Percentiles rank a stretch among this genome's conserved stretches.
phyloP scores from a whole-genome alignment of 2,888 invertebrate genomes.

The Clistopyga incitator region DNA sequence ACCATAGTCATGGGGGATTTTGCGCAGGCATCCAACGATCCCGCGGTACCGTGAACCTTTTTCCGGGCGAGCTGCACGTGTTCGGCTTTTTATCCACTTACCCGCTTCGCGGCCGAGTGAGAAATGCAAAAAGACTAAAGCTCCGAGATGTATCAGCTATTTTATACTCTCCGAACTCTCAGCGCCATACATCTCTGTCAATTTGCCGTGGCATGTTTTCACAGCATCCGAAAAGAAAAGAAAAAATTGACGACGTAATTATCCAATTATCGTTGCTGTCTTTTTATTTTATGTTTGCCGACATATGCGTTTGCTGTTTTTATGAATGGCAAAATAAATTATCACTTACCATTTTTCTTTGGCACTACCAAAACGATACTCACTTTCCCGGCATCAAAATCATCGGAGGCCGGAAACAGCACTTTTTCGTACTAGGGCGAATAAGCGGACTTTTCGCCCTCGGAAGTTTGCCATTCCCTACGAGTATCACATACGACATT shows the following conservation, averaged over 20 bases:
- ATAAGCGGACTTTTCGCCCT: too few relatives aligned
- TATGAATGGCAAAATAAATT: too few relatives aligned
- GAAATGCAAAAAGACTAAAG: not conserved
- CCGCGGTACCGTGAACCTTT: not conserved
- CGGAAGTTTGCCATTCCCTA: too few relatives aligned
- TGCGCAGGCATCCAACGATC: not conserved
- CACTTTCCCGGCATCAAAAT: too few relatives aligned
- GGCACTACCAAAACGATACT: too few relatives aligned
- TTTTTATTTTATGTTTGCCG: too few relatives aligned
- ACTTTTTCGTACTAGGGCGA: too few relatives aligned
- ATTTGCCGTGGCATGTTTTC: not conserved
- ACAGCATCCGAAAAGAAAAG: not conserved
- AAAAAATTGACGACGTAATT: not conserved
- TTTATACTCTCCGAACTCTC: slow-evolving; percentile 30
- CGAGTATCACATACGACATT: too few relatives aligned
- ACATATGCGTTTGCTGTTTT: too few relatives aligned
- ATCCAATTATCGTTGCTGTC: not conserved
- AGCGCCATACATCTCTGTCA: slow-evolving; percentile 27
- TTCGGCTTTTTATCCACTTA: not conserved
- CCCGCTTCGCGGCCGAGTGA: not conserved
- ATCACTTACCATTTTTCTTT: too few relatives aligned
- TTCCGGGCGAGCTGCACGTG: not conserved
- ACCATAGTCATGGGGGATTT: not conserved
- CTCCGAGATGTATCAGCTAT: slow-evolving; percentile 12
- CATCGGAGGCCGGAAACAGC: too few relatives aligned